Conservation (phyloP, 2,888 invertebrate genomes). For the Cheilosia urbana region DNA sequence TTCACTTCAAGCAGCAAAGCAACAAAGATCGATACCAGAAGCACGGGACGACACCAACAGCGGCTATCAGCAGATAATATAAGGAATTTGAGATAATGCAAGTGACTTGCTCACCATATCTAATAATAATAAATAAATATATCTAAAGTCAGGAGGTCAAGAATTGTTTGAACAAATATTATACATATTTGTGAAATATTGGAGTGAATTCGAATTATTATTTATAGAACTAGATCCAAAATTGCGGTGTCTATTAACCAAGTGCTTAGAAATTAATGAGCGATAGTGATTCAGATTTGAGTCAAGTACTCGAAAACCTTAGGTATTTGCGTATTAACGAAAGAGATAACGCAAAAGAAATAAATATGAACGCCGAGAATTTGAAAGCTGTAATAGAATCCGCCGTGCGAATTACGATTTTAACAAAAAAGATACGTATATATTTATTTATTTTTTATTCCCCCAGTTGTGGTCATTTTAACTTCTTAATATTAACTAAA, state of each 20-base stretch:
- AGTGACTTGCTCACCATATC: constrained; percentile 7
- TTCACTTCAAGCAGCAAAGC: too few species aligned
- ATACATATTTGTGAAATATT: constrained; percentile 3
- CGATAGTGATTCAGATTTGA: constrained; percentile 2
- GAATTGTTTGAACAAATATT: constrained; percentile 8
- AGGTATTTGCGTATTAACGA: constrained; percentile 8
- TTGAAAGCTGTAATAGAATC: constrained; percentile 24
- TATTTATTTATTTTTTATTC: too few species aligned
- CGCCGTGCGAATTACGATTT: too few species aligned
- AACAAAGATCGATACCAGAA: too few species aligned
- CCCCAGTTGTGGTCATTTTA: too few species aligned
- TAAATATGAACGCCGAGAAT: constrained; percentile 1
- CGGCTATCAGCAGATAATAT: too few species aligned
- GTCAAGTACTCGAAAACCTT: constrained; percentile 2
- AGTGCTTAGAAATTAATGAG: not conserved
- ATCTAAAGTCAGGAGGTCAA: not conserved
- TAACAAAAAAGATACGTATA: too few species aligned
- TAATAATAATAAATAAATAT: constrained; percentile 8
- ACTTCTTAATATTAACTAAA: too few species aligned
- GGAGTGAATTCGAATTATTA: constrained; percentile 10
- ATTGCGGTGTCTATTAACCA: too few species aligned
- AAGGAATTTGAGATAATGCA: constrained; percentile 4
- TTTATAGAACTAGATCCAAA: not conserved
- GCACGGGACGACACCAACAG: too few species aligned
- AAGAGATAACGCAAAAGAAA: constrained; percentile 9